These are phyloP conservation scores for Hyphantria cunea DNA, from an alignment of 1,140 invertebrate species.

Conservation along the genomic window DNA sequence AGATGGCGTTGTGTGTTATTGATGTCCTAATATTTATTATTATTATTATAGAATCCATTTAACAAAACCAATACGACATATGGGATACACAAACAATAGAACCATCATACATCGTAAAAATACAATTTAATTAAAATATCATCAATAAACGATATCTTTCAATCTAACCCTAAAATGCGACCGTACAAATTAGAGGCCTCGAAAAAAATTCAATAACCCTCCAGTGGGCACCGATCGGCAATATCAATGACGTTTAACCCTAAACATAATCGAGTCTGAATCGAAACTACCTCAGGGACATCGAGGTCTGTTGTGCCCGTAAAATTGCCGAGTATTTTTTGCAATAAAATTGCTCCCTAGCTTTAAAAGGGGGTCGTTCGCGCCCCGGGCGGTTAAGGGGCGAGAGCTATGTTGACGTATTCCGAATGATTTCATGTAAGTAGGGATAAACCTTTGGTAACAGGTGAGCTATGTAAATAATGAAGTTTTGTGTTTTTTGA, in stretches of 20 bases:
- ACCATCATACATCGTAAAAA: neutral
- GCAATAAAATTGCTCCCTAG: constrained; percentile 68
- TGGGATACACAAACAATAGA: constrained; percentile 10
- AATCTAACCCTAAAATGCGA: constrained; percentile 59
- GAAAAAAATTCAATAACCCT: constrained; percentile 69
- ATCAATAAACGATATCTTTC: constrained; percentile 67
- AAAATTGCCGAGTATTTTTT: constrained; percentile 78
- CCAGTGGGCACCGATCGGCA: constrained; percentile 60
- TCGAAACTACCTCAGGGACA: constrained; percentile 79
- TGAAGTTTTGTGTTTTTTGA: constrained; percentile 7
- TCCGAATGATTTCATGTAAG: constrained; percentile 34
- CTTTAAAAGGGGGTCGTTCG: constrained; percentile 61
- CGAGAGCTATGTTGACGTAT: constrained; percentile 36
- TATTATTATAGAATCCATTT: no score
- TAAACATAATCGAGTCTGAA: constrained; percentile 75
- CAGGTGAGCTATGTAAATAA: constrained; percentile 23
- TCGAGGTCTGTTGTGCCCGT: constrained; percentile 62
- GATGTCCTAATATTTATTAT: no score
- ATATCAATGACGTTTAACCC: constrained; percentile 81
- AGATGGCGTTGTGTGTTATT: no score
- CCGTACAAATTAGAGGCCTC: constrained; percentile 72
- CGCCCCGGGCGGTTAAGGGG: constrained; percentile 48
- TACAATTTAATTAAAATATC: constrained; percentile 54
- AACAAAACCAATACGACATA: neutral
- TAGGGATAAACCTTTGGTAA: constrained; percentile 31